These are phyloP conservation scores for Rhabdornis inornatus DNA, from an alignment of 2,113 vertebrate genomes.

Conservation along the genomic window DNA sequence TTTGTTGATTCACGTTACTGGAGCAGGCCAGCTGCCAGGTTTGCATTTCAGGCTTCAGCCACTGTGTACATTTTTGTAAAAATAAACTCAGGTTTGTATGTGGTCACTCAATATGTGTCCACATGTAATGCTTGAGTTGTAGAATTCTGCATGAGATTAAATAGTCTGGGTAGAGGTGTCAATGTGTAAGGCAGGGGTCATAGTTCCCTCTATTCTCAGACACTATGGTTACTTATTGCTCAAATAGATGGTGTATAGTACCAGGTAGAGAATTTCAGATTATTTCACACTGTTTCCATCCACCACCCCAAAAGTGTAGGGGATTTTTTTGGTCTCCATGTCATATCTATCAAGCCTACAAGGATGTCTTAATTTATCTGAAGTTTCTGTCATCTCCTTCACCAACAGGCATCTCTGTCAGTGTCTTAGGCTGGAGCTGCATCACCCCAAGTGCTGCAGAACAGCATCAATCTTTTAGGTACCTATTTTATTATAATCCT, in stretches of 20 bases:
- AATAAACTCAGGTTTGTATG: not conserved
- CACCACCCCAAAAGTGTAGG: fast-evolving
- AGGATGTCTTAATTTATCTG: not conserved
- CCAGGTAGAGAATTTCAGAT: not conserved
- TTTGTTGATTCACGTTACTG: not conserved
- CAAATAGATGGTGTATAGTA: not conserved
- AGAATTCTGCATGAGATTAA: not conserved
- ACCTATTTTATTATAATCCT: not conserved
- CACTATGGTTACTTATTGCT: not conserved
- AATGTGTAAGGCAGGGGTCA: fast-evolving
- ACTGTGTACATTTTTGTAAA: not conserved
- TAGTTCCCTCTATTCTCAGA: fast-evolving
- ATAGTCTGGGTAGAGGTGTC: not conserved
- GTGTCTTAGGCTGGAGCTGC: not conserved
- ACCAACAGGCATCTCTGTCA: fast-evolving
- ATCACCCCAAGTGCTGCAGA: not conserved
- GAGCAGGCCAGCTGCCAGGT: not conserved
- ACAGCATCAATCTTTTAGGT: not conserved
- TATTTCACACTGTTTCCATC: not conserved
- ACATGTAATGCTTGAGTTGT: not conserved
- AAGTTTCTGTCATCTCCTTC: not conserved
- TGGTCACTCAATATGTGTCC: not conserved
- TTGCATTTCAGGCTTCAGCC: not conserved
- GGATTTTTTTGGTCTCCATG: not conserved
- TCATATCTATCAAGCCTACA: not conserved